Evolutionary conservation across 2,888 invertebrate species (phyloP), one percentile per base, ranked within the genome.

Genomic region (Aphidoletes aphidimyza): DNA sequence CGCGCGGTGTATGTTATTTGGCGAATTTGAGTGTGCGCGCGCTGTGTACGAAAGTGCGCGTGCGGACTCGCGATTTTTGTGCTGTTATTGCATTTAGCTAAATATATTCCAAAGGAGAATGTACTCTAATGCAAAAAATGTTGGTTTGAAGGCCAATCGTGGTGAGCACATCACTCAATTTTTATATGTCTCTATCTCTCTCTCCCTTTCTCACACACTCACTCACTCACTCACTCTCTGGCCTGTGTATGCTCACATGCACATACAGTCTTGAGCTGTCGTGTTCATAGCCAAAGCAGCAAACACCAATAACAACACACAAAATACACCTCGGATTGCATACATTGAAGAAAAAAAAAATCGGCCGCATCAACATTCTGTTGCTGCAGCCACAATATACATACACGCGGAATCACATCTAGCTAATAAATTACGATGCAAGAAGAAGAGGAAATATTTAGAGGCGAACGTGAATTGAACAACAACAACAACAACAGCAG

Each of bases 41-140:
- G 17, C 8, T 42, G 42, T 42, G 42, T 11, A 9, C 42, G 47
- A 3, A 3, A 3, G 17, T 54, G 22, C 54, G 26, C 22, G n/a
- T 26, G 22, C 54, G 22, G 42, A 9, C 54, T 54, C 26, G 69
- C 69, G 69, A 30, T 69, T 69, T 69, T 26, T 69, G 69, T 69
- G 69, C 69, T 69, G 69, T 69, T 69, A 69, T 69, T 81, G 81
- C 81, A 81, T 81, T 81, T 81, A 81, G 81, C 39, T 81, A 81
- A 37, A 39, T 81, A 81, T 81, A 81, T 81, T 81, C 81, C 36
- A 81, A 81, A 81, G 81, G 81, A 81, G 81, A 81, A 81, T 81
- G 81, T 37, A 81, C 81, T 81, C 81, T 81, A 81, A 81, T 81
- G 81, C 81, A 81, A 81, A 81, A 81, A 81, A 81, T 81, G n/a